Base-by-base conservation (phyloP, 2,797 vertebrate species). In the Poeciliopsis presidionis region DNA sequence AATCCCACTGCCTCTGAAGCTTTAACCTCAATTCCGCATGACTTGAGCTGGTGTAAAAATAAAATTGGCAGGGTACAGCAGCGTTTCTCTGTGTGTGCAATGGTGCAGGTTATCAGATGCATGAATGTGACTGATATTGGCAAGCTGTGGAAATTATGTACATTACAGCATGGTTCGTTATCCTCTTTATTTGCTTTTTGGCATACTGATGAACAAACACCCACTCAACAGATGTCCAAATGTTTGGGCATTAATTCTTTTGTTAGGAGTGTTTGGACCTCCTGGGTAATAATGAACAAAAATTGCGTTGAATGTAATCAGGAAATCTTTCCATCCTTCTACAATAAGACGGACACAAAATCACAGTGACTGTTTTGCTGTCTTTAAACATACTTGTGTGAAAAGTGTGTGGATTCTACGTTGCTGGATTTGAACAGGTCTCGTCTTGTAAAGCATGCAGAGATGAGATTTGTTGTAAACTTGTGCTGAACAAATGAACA, bases 161-260 rank as follows among this genome's bases (percentile, higher is more conserved):
- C 39, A 77, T 74, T 61, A 80, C 16, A 63, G 45, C 6, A 51
- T 0, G 1, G 41, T 57, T 79, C 0, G 51, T 71, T 82, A 67
- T 72, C 75, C 81, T 80, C 81, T 82, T 41, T 5, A 77, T 70
- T 74, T 16, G 65, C 76, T 72, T 75, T 47, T 85, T n/a, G 67
- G 73, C 69, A 78, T 36, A 39, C 28, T 57, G 74, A 87, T 79
- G 70, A 79, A 79, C 67, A 46, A 78, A 78, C 85, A 43, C 86
- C 86, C 87, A 83, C 90, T 77, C 86, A 91, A 77, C 90, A 91
- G 86, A 91, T 91, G 86, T 73, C 86, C 77, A 90, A 76, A 78
- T 82, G 87, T 76, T 84, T 80, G 18, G n/a, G 51, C 79, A 76
- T 74, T 13, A 28, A 77, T 80, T 87, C 39, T 76, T 75, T 77